These are phyloP conservation scores for Melinaea marsaeus DNA, from an alignment of 2,888 invertebrate genomes.

Conservation along the genomic window DNA sequence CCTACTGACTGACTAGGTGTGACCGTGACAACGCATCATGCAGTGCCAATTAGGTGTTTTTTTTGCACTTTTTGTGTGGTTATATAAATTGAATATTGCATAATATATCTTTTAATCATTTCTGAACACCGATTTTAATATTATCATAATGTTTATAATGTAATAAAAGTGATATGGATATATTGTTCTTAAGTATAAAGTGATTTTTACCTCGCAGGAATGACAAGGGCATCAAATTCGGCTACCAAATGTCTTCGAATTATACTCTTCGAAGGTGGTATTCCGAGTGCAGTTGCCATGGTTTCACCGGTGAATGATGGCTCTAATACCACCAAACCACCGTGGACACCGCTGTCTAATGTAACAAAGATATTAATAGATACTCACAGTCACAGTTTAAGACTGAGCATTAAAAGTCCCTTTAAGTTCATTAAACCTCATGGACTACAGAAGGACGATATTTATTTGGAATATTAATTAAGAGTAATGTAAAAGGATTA, in stretches of 20 bases:
- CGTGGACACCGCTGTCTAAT: slow-evolving; percentile 95
- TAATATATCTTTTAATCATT: slow-evolving; percentile 18
- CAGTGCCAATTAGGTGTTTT: slow-evolving; percentile 42
- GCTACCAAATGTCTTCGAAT: slow-evolving; percentile 93
- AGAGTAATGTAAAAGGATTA: too few relatives aligned
- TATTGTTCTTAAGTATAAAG: background rate
- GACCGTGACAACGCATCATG: slow-evolving; percentile 54
- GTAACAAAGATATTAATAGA: slow-evolving; percentile 27
- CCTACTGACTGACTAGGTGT: slow-evolving; percentile 46
- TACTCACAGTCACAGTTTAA: too few relatives aligned
- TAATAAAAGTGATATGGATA: slow-evolving; percentile 11
- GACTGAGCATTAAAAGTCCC: too few relatives aligned
- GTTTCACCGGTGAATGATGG: slow-evolving; percentile 96
- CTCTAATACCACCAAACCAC: slow-evolving; percentile 94
- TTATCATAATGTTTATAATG: slow-evolving; percentile 11
- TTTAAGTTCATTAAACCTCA: too few relatives aligned
- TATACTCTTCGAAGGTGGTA: slow-evolving; percentile 95
- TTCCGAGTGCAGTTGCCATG: slow-evolving; percentile 94
- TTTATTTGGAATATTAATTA: too few relatives aligned
- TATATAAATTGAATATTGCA: slow-evolving; percentile 20
- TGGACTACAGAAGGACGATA: too few relatives aligned
- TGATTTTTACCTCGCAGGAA: slow-evolving; percentile 89
- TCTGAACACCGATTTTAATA: slow-evolving; percentile 8
- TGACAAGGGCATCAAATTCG: slow-evolving; percentile 92
- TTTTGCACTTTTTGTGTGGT: slow-evolving; percentile 22